Conservation (phyloP, 2,113 vertebrate species). For the Hyperopisus bebe region DNA sequence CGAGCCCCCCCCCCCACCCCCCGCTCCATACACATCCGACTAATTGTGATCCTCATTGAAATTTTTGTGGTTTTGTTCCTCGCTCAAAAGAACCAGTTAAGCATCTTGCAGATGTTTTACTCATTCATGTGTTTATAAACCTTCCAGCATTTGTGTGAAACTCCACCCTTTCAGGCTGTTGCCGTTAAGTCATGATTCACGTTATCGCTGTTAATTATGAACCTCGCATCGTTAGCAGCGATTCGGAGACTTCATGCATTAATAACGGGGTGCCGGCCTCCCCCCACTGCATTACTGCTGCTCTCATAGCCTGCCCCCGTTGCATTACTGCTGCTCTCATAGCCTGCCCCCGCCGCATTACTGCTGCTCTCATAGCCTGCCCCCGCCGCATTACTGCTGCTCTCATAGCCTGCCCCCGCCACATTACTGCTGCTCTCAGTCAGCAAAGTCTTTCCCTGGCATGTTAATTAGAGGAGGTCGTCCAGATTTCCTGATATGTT, state of each 20-base stretch:
- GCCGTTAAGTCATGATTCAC: not conserved
- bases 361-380: not conserved
- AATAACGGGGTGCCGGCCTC: not conserved
- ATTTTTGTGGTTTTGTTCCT: not conserved
- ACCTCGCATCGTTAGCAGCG: not conserved
- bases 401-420: too few species aligned
- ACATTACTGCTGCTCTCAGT: not conserved
- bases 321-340: too few species aligned
- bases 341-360: not conserved
- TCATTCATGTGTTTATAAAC: not conserved
- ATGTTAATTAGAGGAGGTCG: not conserved
- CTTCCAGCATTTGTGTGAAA: not conserved
- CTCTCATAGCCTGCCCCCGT: not conserved
- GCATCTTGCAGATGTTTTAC: not conserved
- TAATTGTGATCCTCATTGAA: not conserved
- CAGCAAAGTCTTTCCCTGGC: not conserved
- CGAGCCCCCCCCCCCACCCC: not conserved
- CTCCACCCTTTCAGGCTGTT: not conserved
- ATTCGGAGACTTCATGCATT: not conserved
- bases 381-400: too few species aligned
- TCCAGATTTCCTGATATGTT: not conserved
- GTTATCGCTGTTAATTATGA: not conserved
- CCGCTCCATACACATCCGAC: not conserved
- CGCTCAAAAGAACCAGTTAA: not conserved
- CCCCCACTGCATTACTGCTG: not conserved